Base-by-base conservation (phyloP, 2,113 vertebrate species). In the Empidonax traillii region DNA sequence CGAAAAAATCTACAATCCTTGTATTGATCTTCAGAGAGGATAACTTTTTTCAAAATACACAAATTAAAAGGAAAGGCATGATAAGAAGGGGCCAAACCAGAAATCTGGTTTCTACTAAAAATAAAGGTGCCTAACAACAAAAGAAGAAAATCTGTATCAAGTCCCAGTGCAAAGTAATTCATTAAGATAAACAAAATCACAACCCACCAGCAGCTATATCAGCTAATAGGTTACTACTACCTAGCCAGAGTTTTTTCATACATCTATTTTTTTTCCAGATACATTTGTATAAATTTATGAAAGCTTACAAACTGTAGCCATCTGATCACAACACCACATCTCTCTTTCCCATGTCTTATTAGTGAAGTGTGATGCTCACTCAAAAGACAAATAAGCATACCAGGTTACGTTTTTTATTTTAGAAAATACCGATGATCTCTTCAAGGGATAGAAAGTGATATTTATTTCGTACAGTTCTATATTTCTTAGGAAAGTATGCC, bases 251-350 rank as follows among this genome's bases (percentile, higher is more conserved):
- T 10, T 52, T 71, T 80, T 76, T 53, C 49, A 71, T 17, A 20
- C 1, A 17, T 16, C 5, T 33, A 1, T 19, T 49, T 15, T 68
- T 75, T 39, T 30, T 4, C 6, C 10, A 52, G 4, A 27, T 7
- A 46, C 0, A 3, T 7, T 33, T 5, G 46, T 8, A 66, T 6
- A 37, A 73, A 47, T 0, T 0, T 28, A 39, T 4, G 65, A 71
- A 65, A 72, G 21, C 11, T 72, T 58, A 77, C 13, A 20, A 65
- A 86, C 17, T 1, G 0, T 2, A 83, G 25, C 25, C 19, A 59
- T 28, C 62, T 46, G 39, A 75, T 30, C 24, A 66, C 51, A 81
- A 3, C 23, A 75, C 12, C 59, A 33, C n/a, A 69, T 2, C 14
- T 77, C 21, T 65, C 35, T 10, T 74, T 44, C 35, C 37, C 9